Base-by-base conservation (phyloP, 2,113 vertebrate species). In the Nibea albiflora region DNA sequence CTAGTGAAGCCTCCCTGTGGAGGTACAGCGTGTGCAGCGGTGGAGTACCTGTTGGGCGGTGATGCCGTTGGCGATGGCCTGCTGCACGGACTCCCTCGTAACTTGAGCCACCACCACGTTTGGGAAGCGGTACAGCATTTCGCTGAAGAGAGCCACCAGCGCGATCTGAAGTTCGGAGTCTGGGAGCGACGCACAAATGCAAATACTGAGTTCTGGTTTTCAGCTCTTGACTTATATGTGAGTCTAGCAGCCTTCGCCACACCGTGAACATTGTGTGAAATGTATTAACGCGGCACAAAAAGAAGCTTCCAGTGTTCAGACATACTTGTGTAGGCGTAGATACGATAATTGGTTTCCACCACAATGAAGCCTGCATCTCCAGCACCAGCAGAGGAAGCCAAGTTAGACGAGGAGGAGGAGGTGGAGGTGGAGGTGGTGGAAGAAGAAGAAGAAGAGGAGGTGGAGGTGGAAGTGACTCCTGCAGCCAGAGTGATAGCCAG, bases 51-150 rank as follows among this genome's bases (percentile, higher is more conserved):
- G 97, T 71, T 98, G 96, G 22, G 97, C 97, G 0, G 97, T 97
- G 92, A 98, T 97, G 68, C 97, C 97, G 3, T 97, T 98, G 75
- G 96, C 95, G 0, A 97, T 97, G 66, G 97, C 97, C 90, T 97
- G 96, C 84, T 98, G 97, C 57, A 98, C 96, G 0, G 96, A 98
- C 84, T 98, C 97, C 49, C 97, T 92, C 26, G 96, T 98, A 31
- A 98, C 93, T 5, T 97, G 96, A 0, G 96, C 97, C 58, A 98
- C 97, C 39, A 97, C 96, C 68, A 98, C 92, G 47, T 97, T 98
- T 53, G 97, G 95, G 85, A 98, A 97, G 16, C 96, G 95, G 75
- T 98, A 98, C n/a, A 97, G 91, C 96, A 97, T 97, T 85, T 98
- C 97, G 15, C 96, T 97, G 92, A 98, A 98, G 46, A 98, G 96